Percentiles rank a stretch among this genome's conserved stretches.
phyloP scores from a whole-genome alignment of 1,140 invertebrate genomes.

The Colletes latitarsis region DNA sequence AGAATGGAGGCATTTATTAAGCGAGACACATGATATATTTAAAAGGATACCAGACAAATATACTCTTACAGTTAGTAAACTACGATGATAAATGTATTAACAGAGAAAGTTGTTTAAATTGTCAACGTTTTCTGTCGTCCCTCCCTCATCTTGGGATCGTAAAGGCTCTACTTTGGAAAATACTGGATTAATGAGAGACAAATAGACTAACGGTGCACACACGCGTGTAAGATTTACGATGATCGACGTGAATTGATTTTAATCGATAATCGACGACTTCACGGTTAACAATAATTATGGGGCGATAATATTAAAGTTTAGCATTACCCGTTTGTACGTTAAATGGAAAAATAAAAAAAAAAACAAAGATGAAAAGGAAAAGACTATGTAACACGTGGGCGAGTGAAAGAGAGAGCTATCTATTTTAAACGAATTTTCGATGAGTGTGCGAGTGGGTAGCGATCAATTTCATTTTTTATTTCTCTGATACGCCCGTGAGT shows the following conservation, averaged over 20 bases:
- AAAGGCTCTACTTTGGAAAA: too few species aligned
- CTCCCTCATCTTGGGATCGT: too few species aligned
- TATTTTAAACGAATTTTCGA: conserved; percentile 50
- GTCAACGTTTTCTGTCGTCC: too few species aligned
- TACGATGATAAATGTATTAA: too few species aligned
- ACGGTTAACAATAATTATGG: conserved; percentile 42
- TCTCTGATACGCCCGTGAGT: conserved; percentile 70
- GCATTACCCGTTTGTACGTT: conserved; percentile 69
- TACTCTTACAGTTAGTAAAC: too few species aligned
- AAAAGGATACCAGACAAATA: too few species aligned
- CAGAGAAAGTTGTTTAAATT: too few species aligned
- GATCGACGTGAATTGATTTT: conserved; percentile 46
- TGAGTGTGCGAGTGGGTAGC: conserved; percentile 60
- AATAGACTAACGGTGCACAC: conserved; percentile 55
- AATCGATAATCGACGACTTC: conserved; percentile 22
- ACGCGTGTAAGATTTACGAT: conserved; percentile 50
- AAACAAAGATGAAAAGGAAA: conserved; percentile 29
- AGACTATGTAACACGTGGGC: conserved; percentile 11
- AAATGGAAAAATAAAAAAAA: conserved; percentile 42
- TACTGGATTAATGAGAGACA: not conserved
- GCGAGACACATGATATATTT: too few species aligned
- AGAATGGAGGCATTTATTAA: too few species aligned
- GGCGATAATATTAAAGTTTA: conserved; percentile 63
- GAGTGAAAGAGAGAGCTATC: conserved; percentile 26
- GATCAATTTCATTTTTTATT: conserved; percentile 71